Evolutionary conservation across 2,888 invertebrate species (phyloP), one percentile per base, ranked within the genome.

Genomic region (Oscheius sp.): DNA sequence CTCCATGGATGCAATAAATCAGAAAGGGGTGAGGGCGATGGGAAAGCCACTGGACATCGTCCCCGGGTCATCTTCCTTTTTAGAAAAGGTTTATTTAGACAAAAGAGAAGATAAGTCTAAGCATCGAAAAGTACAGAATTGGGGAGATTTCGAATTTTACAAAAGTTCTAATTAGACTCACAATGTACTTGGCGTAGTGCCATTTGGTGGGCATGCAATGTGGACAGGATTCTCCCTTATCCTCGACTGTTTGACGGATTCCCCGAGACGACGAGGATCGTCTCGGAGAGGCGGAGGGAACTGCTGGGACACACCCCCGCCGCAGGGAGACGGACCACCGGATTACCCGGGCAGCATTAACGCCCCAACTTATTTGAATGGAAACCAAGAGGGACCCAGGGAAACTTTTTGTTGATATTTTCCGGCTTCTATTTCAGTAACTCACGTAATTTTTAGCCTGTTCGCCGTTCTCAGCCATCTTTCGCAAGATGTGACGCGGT

Each of bases 161-260:
- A 23, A 18, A 35, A 55, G 55, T 49, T 25, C 13, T 7, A 29
- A 1, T 25, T n/a, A 25, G 46, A 72, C 72, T 76, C 76, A 83
- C 83, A 74, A 81, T 83, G 73, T 83, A 83, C 79, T 83, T 83
- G 81, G 83, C 83, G 61, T 73, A 83, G 61, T 83, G 83, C 83
- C 83, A 83, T 66, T 72, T 64, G 58, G 80, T 74, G 55, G 77
- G 81, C 79, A 77, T 81, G 35, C 53, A 56, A 21, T 29, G 29
- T 49, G 23, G 46, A 43, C n/a, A 29, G 12, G 61, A 23, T 3
- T n/a, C 23, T n/a, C n/a, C n/a, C n/a, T n/a, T n/a, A n/a, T n/a
- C n/a, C n/a, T n/a, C n/a, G n/a, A n/a, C n/a, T n/a, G n/a, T n/a
- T n/a, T n/a, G n/a, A n/a, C n/a, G n/a, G n/a, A n/a, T n/a, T n/a